A percentile compares a stretch with the other conserved stretches of the same genome.
Conservation (phyloP, 2,797 vertebrate genomes). For the Discoglossus pictus region DNA sequence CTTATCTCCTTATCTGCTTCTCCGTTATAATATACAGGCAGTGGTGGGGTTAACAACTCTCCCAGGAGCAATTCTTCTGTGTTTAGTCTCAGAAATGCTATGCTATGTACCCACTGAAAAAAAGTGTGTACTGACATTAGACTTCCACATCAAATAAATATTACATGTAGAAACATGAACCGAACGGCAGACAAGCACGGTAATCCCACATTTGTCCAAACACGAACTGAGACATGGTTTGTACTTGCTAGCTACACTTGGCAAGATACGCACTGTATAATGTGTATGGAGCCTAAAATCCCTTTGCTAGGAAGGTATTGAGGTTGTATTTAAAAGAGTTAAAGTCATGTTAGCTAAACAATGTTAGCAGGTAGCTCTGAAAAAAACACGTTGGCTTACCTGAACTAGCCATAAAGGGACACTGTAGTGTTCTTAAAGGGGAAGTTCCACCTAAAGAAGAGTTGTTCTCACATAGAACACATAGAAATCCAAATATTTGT, state of each 20-base stretch:
- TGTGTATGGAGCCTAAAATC: slow-evolving; percentile 9
- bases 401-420: slow-evolving; percentile 5
- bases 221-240: slow-evolving; percentile 42
- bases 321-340: too few species aligned
- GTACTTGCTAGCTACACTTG: slow-evolving; percentile 33
- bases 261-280: slow-evolving; percentile 23
- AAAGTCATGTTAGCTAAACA: too few species aligned
- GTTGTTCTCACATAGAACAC: too few species aligned
- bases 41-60: background rate
- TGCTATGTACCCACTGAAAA: too few species aligned
- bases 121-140: slow-evolving; percentile 37
- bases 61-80: background rate
- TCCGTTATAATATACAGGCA: background rate
- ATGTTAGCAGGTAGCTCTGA: too few species aligned
- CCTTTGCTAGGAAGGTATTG: background rate
- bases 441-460: too few species aligned
- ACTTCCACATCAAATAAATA: slow-evolving; percentile 47
- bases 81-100: background rate
- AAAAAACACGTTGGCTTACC: too few species aligned
- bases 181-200: slow-evolving; percentile 31
- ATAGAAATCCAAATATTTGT: too few species aligned
- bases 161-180: slow-evolving; percentile 37
- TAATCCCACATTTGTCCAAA: slow-evolving; percentile 44
- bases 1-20: too few species aligned
- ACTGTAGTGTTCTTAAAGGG: too few species aligned